Evolutionary conservation across 2,797 vertebrate genomes (phyloP).

Genomic region (Arrhamphus sclerolepis): DNA sequence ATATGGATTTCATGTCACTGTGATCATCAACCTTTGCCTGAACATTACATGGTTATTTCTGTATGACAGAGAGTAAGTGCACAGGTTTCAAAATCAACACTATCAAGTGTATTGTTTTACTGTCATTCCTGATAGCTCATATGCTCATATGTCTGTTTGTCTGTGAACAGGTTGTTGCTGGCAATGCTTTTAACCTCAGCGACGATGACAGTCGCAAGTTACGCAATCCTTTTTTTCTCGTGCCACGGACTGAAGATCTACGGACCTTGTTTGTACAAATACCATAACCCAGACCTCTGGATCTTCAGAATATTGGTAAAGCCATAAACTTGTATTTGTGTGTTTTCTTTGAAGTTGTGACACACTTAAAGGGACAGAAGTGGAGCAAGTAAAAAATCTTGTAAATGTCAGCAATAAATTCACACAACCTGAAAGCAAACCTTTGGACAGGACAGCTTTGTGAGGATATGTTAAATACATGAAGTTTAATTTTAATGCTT

Average conservation of each 20-base stretch:
- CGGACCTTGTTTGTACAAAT: conserved; percentile 75
- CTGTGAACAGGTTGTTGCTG: conserved; percentile 72
- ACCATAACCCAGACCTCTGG: conserved; percentile 79
- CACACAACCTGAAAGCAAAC: background rate
- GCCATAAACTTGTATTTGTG: background rate
- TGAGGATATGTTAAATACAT: background rate
- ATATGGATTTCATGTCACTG: conserved; percentile 71
- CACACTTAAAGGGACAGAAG: background rate
- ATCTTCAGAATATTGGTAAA: conserved; percentile 82
- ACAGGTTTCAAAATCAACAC: background rate
- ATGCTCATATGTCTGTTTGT: conserved; percentile 3
- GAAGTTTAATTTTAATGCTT: no score
- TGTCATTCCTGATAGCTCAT: background rate
- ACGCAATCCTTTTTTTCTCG: conserved; percentile 72
- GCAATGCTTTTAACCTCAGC: conserved; percentile 73
- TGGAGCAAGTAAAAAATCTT: background rate
- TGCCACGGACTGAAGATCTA: conserved; percentile 74
- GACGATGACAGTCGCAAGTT: conserved; percentile 69
- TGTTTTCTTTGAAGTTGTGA: background rate
- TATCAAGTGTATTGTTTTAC: background rate
- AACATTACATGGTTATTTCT: conserved; percentile 70
- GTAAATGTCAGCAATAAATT: conserved; percentile 33
- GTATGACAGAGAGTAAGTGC: conserved; percentile 74
- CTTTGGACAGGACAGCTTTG: background rate
- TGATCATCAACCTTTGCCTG: conserved; percentile 57